Conservation (phyloP, 2,113 vertebrate species). For the Etheostoma spectabile region DNA sequence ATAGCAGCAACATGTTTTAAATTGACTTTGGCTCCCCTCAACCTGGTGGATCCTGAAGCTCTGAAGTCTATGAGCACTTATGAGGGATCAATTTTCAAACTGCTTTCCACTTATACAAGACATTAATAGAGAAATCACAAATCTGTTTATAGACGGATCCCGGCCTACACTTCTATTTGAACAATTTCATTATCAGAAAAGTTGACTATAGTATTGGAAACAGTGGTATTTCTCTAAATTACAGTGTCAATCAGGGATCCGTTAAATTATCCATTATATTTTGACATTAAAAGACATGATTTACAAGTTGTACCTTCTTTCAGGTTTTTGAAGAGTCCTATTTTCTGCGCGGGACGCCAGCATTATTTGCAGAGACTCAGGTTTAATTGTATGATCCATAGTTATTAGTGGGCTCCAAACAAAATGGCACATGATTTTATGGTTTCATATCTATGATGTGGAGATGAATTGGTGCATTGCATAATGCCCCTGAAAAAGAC, state of each 20-base stretch:
- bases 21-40: constrained; percentile 70
- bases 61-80: constrained; percentile 55
- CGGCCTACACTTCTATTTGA: background rate
- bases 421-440: background rate
- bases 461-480: background rate
- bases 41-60: constrained; percentile 60
- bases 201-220: background rate
- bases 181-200: background rate
- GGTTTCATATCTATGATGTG: background rate
- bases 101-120: constrained; percentile 18
- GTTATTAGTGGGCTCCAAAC: background rate
- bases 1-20: constrained; percentile 71
- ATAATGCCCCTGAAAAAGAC: background rate
- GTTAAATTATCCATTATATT: background rate
- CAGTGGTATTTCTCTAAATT: background rate
- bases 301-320: background rate
- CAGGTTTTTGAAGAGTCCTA: background rate
- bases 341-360: background rate
- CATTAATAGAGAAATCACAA: constrained; percentile 26
- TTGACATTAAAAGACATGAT: background rate
- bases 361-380: background rate
- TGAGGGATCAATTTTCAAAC: constrained; percentile 56
- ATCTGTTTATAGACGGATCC: background rate
- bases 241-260: background rate
- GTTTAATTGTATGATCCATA: background rate